Base-by-base conservation (phyloP, 2,113 vertebrate species). In the Tringa solitaria region DNA sequence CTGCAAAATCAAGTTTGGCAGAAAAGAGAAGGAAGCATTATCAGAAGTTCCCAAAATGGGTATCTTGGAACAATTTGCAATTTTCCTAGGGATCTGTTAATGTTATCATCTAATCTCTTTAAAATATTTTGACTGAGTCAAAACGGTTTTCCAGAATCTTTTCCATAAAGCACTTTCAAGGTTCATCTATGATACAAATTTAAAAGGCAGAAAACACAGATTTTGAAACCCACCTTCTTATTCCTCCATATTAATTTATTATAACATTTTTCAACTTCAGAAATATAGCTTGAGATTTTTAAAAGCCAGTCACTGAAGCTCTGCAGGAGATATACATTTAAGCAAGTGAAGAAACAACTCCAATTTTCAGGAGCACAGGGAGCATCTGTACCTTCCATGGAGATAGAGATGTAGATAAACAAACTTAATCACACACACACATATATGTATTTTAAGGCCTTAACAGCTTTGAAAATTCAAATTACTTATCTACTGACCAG, bases 1-100 rank as follows among this genome's bases (percentile, higher is more conserved):
- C 35, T 35, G 19, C 26, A 37, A 60, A 80, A 68, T 37, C 57
- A 32, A 41, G 65, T 45, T 54, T 50, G 86, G 76, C 37, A 95
- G 37, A 39, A 80, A 69, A 74, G 74, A 43, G 26, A 60, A 79
- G 63, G 61, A 87, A 82, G 23, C 13, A 50, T 67, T 33, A 87
- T 12, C 54, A 74, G 10, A 91, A 90, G 39, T 46, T 77, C 80
- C 46, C 43, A 10, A 41, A 86, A 24, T 1, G 0, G 0, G 8
- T 12, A 32, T 33, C 21, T 61, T 45, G 51, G 90, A 90, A 93
- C 9, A 5, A n/a, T 30, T 43, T n/a, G n/a, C n/a, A n/a, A n/a
- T 80, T 80, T 75, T 53, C 75, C 51, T 28, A 56, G 33, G 3
- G 64, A 84, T n/a, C 46, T 74, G n/a, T 43, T 65, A 60, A 57